phyloP scores from a whole-genome alignment of 2,888 invertebrate species.

The Hypena proboscidalis region DNA sequence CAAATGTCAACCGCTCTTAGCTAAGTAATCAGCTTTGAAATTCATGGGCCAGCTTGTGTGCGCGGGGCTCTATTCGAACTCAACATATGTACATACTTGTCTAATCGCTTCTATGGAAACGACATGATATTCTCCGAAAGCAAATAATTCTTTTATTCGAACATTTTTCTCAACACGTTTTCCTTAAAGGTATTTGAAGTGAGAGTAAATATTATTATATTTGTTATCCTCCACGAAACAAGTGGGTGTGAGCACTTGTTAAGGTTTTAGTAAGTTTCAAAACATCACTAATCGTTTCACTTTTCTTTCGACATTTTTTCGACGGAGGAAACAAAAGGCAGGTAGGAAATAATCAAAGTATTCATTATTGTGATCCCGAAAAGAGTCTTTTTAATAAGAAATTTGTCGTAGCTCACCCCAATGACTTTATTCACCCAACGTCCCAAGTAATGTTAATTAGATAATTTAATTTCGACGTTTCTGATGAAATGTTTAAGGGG shows the following conservation, averaged over 20 bases:
- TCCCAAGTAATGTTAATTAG: constrained; percentile 66
- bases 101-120: constrained; percentile 17
- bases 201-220: no score
- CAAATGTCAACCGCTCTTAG: constrained; percentile 48
- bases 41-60: constrained; percentile 45
- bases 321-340: constrained; percentile 28
- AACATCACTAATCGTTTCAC: constrained; percentile 11
- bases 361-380: constrained; percentile 48
- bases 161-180: no score
- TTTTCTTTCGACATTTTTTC: constrained; percentile 4
- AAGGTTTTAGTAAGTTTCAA: constrained; percentile 13
- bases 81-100: constrained; percentile 29
- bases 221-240: no score
- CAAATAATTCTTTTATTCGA: no score
- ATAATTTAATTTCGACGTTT: constrained; percentile 64
- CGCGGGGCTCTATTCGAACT: constrained; percentile 34
- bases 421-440: constrained; percentile 63
- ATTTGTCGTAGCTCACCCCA: constrained; percentile 58
- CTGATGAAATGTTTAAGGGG: constrained; percentile 52
- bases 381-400: constrained; percentile 56
- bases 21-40: constrained; percentile 55
- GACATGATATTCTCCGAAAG: not conserved
- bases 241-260: constrained; percentile 10
- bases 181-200: no score
- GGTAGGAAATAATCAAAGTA: constrained; percentile 50